A percentile compares a stretch with the other conserved stretches of the same genome.
Evolutionary conservation across 2,888 invertebrate genomes (phyloP).

Genomic region (Epirrhoe alternata): DNA sequence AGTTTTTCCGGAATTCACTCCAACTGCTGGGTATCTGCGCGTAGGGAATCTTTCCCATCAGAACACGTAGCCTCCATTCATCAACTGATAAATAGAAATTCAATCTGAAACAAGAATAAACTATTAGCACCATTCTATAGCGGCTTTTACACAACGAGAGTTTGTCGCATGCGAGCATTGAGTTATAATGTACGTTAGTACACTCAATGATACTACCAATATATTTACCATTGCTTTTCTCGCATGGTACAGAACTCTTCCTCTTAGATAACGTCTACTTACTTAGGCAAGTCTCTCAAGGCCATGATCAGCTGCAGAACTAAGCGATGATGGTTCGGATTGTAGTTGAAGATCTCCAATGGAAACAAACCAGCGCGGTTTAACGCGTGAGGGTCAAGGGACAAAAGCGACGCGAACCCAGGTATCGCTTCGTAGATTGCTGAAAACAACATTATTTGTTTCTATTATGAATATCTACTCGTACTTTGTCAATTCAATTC

Average conservation of each 20-base stretch:
- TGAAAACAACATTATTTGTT: slow-evolving; percentile 53
- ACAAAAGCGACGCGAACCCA: slow-evolving; percentile 79
- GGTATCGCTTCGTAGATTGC: slow-evolving; percentile 83
- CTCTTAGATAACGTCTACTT: slow-evolving; percentile 44
- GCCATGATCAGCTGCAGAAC: slow-evolving; percentile 82
- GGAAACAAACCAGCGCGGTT: slow-evolving; percentile 76
- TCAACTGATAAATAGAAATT: slow-evolving; percentile 85
- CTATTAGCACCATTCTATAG: no score
- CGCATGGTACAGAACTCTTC: no score
- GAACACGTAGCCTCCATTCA: slow-evolving; percentile 81
- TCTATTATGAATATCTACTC: no score
- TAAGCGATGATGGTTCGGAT: slow-evolving; percentile 75
- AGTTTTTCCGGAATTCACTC: slow-evolving; percentile 78
- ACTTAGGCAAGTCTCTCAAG: slow-evolving; percentile 83
- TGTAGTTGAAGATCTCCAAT: slow-evolving; percentile 70
- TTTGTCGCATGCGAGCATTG: no score
- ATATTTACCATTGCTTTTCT: no score
- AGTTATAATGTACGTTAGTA: no score
- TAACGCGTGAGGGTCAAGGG: slow-evolving; percentile 81
- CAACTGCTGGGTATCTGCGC: slow-evolving; percentile 74
- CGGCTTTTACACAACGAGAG: no score
- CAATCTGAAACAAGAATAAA: slow-evolving; percentile 64
- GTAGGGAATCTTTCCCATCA: slow-evolving; percentile 68
- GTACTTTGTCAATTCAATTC: no score
- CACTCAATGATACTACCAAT: no score